Evolutionary conservation across 2,113 vertebrate genomes (phyloP).

Genomic region (Cranoglanis bouderius): DNA sequence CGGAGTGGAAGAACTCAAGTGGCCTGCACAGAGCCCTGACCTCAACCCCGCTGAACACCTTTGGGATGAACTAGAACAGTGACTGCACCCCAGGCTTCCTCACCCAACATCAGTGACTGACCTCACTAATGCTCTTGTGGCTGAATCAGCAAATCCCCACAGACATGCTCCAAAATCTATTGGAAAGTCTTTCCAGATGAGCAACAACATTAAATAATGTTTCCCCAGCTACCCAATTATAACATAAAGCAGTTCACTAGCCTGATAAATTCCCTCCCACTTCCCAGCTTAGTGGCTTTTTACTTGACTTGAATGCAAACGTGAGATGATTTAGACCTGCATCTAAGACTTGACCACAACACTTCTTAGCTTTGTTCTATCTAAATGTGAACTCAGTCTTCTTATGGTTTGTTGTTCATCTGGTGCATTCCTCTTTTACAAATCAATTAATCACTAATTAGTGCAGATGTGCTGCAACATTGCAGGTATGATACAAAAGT

Average conservation of each 20-base stretch:
- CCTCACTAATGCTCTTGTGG: neutral
- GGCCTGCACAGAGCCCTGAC: neutral
- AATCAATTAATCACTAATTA: neutral
- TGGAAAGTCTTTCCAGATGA: neutral
- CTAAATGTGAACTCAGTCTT: neutral
- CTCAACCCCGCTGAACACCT: neutral
- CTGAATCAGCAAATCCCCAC: neutral
- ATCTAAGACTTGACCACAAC: neutral
- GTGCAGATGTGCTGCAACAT: neutral
- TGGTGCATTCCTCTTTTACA: neutral
- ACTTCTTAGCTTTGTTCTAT: neutral
- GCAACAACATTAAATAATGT: neutral
- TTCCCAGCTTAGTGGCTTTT: neutral
- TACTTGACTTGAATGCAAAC: neutral
- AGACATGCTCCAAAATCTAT: neutral
- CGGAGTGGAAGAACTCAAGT: neutral
- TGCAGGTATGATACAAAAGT: neutral
- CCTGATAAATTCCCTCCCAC: neutral
- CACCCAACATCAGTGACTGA: neutral
- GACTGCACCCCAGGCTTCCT: neutral
- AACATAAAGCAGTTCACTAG: conserved; percentile 1
- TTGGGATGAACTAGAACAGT: neutral
- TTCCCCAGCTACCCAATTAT: neutral
- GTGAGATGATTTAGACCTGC: neutral
- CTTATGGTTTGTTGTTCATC: neutral